Percentiles rank a stretch among this genome's conserved stretches.
These are phyloP conservation scores for Herpailurus yagouaroundi DNA, from an alignment of 2,113 vertebrate species.

Conservation along the genomic window DNA sequence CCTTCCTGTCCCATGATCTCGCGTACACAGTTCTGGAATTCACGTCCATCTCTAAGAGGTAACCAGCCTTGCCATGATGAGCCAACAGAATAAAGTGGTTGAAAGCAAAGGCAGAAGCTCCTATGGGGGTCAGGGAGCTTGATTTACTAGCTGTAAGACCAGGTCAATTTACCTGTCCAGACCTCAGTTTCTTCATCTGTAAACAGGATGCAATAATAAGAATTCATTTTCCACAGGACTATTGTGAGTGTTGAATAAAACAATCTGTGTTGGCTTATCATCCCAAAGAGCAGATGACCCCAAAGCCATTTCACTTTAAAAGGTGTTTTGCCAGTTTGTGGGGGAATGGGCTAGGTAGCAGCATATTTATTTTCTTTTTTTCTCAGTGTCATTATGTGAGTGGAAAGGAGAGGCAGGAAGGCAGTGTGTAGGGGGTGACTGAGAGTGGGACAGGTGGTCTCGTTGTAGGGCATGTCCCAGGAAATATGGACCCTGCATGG, in stretches of 20 bases:
- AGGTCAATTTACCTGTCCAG: not conserved
- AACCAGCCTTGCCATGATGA: not conserved
- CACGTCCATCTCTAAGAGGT: accelerated
- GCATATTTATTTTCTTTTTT: not conserved
- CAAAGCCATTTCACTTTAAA: not conserved
- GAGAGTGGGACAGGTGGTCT: not conserved
- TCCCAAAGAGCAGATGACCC: not conserved
- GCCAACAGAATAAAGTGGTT: not conserved
- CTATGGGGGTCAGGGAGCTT: not conserved
- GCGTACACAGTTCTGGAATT: not conserved
- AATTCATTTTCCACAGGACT: not conserved
- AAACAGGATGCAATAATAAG: not conserved
- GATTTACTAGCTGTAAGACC: not conserved
- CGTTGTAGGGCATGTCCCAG: not conserved
- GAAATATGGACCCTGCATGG: not conserved
- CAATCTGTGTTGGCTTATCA: not conserved
- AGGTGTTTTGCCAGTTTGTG: not conserved
- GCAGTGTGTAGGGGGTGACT: not conserved
- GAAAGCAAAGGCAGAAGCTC: not conserved
- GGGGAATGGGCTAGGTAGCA: not conserved
- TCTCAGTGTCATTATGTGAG: not conserved
- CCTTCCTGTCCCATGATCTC: not conserved
- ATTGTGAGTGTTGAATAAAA: not conserved
- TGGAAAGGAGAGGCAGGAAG: not conserved
- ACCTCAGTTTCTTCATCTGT: not conserved